Conservation (phyloP, 2,113 vertebrate genomes). For the Melanotaenia duboulayi region DNA sequence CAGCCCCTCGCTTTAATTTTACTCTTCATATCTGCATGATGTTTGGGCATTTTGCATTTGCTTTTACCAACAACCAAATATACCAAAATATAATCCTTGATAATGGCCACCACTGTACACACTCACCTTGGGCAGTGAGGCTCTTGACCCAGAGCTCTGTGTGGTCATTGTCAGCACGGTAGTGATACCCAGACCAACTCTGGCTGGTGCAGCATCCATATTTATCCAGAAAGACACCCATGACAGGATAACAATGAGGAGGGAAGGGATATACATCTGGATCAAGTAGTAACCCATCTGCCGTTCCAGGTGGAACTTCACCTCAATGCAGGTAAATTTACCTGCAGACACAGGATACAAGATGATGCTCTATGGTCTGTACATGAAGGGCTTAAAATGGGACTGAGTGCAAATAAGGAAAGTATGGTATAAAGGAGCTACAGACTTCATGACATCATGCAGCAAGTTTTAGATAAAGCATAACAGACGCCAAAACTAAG, state of each 20-base stretch:
- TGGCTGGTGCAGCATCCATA: constrained; percentile 92
- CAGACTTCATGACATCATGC: background rate
- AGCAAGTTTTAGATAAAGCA: background rate
- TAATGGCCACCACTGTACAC: background rate
- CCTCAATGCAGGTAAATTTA: constrained; percentile 95
- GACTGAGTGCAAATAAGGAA: too few species aligned
- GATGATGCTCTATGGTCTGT: background rate
- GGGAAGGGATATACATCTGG: constrained; percentile 96
- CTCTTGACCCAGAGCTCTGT: constrained; percentile 91
- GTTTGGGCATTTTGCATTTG: background rate
- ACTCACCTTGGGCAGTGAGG: constrained; percentile 93
- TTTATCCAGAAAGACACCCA: constrained; percentile 98
- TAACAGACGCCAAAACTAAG: background rate
- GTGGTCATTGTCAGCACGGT: constrained; percentile 96
- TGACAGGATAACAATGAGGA: constrained; percentile 94
- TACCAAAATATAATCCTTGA: background rate
- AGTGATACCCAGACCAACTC: constrained; percentile 93
- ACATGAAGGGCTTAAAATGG: background rate
- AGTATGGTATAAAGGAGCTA: too few species aligned
- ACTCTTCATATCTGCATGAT: background rate
- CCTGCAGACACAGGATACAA: constrained; percentile 70
- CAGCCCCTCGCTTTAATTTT: background rate
- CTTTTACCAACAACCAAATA: background rate
- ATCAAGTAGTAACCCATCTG: constrained; percentile 97
- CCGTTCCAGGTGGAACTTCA: constrained; percentile 93